Base-by-base conservation (phyloP, 2,113 vertebrate species). In the Dromiciops gliroides region DNA sequence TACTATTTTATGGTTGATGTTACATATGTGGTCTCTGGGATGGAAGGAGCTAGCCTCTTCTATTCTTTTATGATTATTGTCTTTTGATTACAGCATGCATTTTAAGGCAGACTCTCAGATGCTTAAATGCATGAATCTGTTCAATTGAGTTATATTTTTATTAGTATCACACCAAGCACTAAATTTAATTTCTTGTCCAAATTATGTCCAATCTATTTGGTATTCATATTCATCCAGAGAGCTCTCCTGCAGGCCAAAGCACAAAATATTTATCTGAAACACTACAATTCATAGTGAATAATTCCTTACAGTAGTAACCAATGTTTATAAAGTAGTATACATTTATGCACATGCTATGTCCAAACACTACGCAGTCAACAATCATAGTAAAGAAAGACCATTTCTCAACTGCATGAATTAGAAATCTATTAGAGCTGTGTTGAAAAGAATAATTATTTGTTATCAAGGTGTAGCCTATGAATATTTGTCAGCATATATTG, bases 111-210 rank as follows among this genome's bases (percentile, higher is more conserved):
- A 91, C 26, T 95, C 0, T 0, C 50, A 93, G n/a, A 50, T 96
- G 93, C 97, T 97, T 97, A 98, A 97, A 98, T 96, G 94, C 93
- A 92, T 95, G 22, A 88, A 90, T 97, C 96, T 95, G 92, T 49
- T 2, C 48, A 96, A 94, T 95, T 96, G 44, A 93, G 48, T 96
- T 92, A 98, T 95, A 83, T 96, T 97, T 96, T 92, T 96, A 98
- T 97, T 98, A 97, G 94, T 50, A 98, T 89, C 94, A 95, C 51
- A 97, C 89, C 93, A 95, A 98, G 93, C 93, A 94, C 89, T 96
- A 97, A 96, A 97, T 97, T 97, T 98, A 98, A 97, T 50, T 90
- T 96, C 51, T 97, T 51, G 96, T 95, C 96, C 94, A 98, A 97
- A 98, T 97, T 96, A 96, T 91, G 94, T 60, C 93, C 97, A 92